phyloP scores from a whole-genome alignment of 2,888 invertebrate genomes.

The Dioctria linearis region DNA sequence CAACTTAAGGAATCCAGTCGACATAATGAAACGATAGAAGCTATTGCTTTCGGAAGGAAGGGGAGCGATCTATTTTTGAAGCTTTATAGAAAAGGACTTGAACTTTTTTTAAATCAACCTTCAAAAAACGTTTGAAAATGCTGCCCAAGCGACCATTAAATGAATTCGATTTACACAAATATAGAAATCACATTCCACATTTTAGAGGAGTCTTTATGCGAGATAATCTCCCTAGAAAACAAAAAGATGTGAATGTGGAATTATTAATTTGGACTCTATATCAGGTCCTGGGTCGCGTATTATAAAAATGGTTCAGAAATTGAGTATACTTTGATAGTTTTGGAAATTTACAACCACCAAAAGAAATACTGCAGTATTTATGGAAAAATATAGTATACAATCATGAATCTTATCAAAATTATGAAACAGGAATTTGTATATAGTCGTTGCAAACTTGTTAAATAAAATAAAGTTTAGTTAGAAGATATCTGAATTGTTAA shows the following conservation, averaged over 20 bases:
- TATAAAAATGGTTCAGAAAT: too few relatives aligned
- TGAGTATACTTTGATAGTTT: too few relatives aligned
- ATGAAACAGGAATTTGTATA: conserved; percentile 57
- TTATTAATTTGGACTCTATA: too few relatives aligned
- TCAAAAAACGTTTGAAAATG: too few relatives aligned
- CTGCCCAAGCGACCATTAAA: too few relatives aligned
- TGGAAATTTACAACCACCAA: conserved; percentile 59
- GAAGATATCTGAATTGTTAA: too few relatives aligned
- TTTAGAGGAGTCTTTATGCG: conserved; percentile 62
- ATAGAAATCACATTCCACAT: conserved; percentile 62
- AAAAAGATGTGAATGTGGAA: background rate
- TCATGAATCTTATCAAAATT: conserved; percentile 62
- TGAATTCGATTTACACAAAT: conserved; percentile 62
- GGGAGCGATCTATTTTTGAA: too few relatives aligned
- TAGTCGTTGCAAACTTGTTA: background rate
- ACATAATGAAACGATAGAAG: too few relatives aligned
- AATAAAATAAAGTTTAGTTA: background rate
- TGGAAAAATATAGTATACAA: background rate
- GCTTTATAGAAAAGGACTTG: too few relatives aligned
- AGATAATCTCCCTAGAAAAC: background rate
- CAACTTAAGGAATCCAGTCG: too few relatives aligned
- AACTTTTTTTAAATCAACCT: too few relatives aligned
- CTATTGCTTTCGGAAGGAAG: too few relatives aligned
- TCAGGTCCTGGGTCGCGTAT: conserved; percentile 61
- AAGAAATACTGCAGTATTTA: background rate